Evolutionary conservation across 2,113 vertebrate genomes (phyloP).

Genomic region (Microtus pennsylvanicus): DNA sequence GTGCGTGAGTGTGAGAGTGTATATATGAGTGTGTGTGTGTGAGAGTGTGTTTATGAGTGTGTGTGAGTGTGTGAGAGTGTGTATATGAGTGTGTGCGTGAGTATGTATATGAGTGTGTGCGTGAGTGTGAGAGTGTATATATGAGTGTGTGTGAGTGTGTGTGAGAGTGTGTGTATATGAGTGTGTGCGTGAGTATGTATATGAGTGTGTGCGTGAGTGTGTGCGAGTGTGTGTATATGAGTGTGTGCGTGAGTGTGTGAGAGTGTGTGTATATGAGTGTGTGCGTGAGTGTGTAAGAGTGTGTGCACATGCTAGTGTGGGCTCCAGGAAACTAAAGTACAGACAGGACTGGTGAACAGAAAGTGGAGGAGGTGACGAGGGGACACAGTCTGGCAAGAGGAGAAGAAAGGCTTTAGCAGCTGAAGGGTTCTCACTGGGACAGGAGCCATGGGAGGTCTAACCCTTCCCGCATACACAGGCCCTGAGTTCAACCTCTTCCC

Average conservation of each 20-base stretch:
- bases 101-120: too few species aligned
- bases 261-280: neutral
- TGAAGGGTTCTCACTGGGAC: neutral
- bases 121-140: neutral
- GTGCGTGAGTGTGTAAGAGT: neutral
- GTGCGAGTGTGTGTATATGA: fast-evolving
- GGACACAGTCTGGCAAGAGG: neutral
- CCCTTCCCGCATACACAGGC: neutral
- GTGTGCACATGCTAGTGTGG: neutral
- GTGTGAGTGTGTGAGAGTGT: too few species aligned
- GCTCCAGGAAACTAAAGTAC: neutral
- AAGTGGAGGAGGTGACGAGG: neutral
- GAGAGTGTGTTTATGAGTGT: too few species aligned
- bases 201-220: fast-evolving
- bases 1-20: too few species aligned
- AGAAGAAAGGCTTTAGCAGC: neutral
- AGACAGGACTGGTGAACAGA: neutral
- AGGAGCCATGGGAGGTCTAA: neutral
- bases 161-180: neutral
- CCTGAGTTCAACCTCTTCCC: neutral
- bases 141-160: neutral
- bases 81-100: too few species aligned
- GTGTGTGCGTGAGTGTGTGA: neutral
- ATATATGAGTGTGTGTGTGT: too few species aligned
- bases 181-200: neutral